Base-by-base conservation (phyloP, 1,140 invertebrate species). In the Hirudo medicinalis region DNA sequence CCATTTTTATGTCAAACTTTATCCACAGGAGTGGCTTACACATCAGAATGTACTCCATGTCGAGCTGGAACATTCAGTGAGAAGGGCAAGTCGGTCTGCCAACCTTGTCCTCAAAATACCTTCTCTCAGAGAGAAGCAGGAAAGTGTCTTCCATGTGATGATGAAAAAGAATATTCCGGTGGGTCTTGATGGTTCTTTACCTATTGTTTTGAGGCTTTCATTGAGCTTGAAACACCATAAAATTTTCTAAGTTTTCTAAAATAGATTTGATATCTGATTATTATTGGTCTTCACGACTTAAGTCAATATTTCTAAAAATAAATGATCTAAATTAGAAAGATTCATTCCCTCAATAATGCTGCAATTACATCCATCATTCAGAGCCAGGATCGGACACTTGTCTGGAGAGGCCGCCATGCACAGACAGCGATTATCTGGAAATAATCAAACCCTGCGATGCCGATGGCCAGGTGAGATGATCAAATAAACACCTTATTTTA, bases 41-140 rank as follows among this genome's bases (percentile, higher is more conserved):
- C 86, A 20, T 86, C 86, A 0, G 81, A 83, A 71, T 88, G 87
- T 76, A 81, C 81, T 19, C 81, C 82, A 53, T 88, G 87, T 77
- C 80, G 79, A 27, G 78, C 81, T 22, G 87, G 87, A 15, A 86
- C 83, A 8, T 86, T 81, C 77, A 84, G 82, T 71, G 77, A 76
- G 27, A 75, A 74, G 40, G 84, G 83, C 5, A 77, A 85, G 6
- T 76, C 79, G 0, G 76, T 77, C 27, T 88, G 87, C 76, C 75
- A 77, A 9, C 77, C 78, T 8, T 88, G 87, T 77, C 76, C 78
- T 2, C 76, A 78, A 60, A 82, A 86, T 73, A 82, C 79, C 6
- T 85, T 79, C 73, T 83, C 85, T 19, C 57, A 72, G 20, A 76
- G 77, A 32, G 85, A 85, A 15, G 78, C 85, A 17, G 75, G 76